A percentile compares a stretch with the other conserved stretches of the same genome.
Conservation (phyloP, 1,140 invertebrate genomes). For the Wasmannia auropunctata region DNA sequence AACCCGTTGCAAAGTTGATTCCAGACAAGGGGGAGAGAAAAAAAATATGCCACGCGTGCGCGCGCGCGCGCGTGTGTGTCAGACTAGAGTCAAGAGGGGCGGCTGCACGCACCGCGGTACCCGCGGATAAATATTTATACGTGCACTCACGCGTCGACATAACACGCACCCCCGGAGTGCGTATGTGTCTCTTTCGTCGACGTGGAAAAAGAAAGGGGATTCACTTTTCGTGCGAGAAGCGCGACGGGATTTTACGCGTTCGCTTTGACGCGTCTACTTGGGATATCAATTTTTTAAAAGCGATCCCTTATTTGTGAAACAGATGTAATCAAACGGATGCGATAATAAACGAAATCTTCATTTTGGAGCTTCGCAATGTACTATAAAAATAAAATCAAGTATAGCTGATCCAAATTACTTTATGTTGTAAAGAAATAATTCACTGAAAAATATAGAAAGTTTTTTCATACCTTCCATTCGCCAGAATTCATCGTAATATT, state of each 20-base stretch:
- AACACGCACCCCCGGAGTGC: slow-evolving; percentile 15
- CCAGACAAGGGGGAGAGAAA: not conserved
- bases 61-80: slow-evolving; percentile 16
- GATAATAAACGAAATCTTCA: not conserved
- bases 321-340: not conserved
- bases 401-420: not conserved
- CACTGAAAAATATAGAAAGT: not conserved
- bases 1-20: slow-evolving; percentile 50
- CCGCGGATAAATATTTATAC: slow-evolving; percentile 68
- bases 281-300: not conserved
- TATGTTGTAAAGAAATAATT: not conserved
- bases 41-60: slow-evolving; percentile 41
- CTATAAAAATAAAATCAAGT: not conserved
- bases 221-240: slow-evolving; percentile 30
- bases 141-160: slow-evolving; percentile 56
- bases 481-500: not conserved
- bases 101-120: slow-evolving; percentile 44
- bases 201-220: slow-evolving; percentile 27
- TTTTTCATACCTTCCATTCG: not conserved
- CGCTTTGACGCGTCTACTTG: not conserved
- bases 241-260: slow-evolving; percentile 30
- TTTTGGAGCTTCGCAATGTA: not conserved
- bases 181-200: slow-evolving; percentile 2
- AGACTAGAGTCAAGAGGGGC: slow-evolving; percentile 9
- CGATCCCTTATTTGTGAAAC: not conserved